Evolutionary conservation across 2,888 invertebrate species (phyloP).

Genomic region (Drosophila paramelanica): DNA sequence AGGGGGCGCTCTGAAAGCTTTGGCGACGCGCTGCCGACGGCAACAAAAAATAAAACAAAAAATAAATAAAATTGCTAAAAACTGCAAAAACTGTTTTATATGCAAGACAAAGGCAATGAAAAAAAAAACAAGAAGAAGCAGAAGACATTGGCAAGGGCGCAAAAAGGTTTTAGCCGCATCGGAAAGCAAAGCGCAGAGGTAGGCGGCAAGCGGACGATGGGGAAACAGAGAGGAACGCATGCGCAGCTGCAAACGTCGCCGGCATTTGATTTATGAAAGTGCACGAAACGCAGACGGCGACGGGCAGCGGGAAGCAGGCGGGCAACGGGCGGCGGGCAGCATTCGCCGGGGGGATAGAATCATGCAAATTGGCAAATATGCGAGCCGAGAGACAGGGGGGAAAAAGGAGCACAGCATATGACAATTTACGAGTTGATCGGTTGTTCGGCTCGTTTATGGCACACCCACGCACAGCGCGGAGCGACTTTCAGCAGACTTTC

Average conservation of each 20-base stretch:
- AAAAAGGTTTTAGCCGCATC: conserved; percentile 65
- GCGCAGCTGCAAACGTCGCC: conserved; percentile 77
- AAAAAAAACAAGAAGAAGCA: conserved; percentile 24
- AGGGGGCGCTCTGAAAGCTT: conserved; percentile 64
- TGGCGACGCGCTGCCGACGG: conserved; percentile 78
- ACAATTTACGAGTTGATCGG: conserved; percentile 60
- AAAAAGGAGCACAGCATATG: conserved; percentile 42
- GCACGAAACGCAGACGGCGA: conserved; percentile 59
- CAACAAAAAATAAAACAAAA: conserved; percentile 46
- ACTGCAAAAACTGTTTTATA: conserved; percentile 77
- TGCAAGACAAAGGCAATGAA: conserved; percentile 61
- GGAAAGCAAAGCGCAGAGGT: not conserved
- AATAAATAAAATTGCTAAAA: conserved; percentile 44
- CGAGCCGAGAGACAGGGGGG: not conserved
- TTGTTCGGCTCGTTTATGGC: not conserved
- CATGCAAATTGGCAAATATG: conserved; percentile 65
- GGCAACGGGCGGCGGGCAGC: conserved; percentile 4
- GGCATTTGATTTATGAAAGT: conserved; percentile 81
- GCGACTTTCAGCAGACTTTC: not conserved
- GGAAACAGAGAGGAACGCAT: conserved; percentile 54
- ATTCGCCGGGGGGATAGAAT: conserved; percentile 9
- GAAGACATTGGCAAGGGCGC: conserved; percentile 70
- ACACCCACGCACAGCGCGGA: conserved; percentile 34
- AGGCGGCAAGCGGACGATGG: conserved; percentile 14
- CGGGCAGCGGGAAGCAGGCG: not conserved